Evolutionary conservation across 2,113 vertebrate species (phyloP).

Genomic region (Podarcis cretensis): DNA sequence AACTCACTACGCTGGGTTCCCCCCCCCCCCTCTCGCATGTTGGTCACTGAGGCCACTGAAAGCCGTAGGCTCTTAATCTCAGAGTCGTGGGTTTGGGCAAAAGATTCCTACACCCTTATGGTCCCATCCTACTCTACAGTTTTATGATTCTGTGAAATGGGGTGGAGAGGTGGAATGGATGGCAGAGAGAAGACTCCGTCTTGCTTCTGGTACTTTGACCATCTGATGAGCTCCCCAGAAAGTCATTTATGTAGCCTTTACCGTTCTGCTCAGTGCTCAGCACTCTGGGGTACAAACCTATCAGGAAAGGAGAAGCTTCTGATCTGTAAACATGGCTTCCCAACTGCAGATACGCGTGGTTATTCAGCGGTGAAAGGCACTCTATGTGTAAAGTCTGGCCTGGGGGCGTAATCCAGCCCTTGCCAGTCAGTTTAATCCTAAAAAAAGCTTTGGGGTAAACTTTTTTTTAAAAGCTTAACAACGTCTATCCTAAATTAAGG

Average conservation of each 20-base stretch:
- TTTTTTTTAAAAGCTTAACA: no score
- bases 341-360: background rate
- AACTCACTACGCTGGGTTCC: background rate
- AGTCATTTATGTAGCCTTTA: background rate
- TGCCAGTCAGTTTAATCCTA: no score
- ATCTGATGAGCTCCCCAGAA: background rate
- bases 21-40: no score
- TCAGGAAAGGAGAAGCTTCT: background rate
- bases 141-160: no score
- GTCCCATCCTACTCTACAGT: no score
- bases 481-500: no score
- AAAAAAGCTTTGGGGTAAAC: no score
- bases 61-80: background rate
- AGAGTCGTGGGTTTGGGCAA: no score
- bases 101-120: no score
- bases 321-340: background rate
- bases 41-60: background rate
- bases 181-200: background rate
- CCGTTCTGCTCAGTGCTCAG: background rate
- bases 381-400: background rate
- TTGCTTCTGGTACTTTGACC: background rate
- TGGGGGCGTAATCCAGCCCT: no score
- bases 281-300: background rate
- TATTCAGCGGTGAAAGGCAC: background rate
- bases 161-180: background rate